Percentiles rank a stretch among this genome's conserved stretches.
phyloP scores from a whole-genome alignment of 2,888 invertebrate species.

The Chloroclysta siterata region DNA sequence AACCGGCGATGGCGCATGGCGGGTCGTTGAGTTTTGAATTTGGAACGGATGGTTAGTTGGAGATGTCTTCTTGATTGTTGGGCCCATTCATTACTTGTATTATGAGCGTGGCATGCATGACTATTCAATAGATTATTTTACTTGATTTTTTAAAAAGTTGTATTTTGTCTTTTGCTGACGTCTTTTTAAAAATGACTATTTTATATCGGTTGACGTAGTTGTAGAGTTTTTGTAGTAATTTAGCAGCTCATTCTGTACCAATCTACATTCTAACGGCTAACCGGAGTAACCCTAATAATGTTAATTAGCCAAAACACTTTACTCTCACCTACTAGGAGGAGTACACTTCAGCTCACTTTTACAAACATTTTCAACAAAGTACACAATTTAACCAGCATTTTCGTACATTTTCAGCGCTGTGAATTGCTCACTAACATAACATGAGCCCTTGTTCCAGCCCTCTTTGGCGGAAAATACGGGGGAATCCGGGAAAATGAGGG shows the following conservation, averaged over 20 bases:
- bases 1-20: conserved; percentile 51
- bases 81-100: conserved; percentile 1
- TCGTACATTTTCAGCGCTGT: conserved; percentile 16
- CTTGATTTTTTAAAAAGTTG: too few species aligned
- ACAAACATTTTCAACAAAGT: conserved; percentile 6
- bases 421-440: conserved; percentile 45
- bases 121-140: too few species aligned
- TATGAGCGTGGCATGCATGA: neutral
- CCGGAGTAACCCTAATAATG: conserved; percentile 13
- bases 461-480: conserved; percentile 47
- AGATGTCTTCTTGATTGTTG: conserved; percentile 27
- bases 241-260: neutral
- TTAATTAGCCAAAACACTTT: conserved; percentile 18
- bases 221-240: neutral
- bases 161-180: too few species aligned
- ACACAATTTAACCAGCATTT: neutral
- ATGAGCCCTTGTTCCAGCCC: conserved; percentile 29
- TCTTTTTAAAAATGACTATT: too few species aligned
- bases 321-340: neutral
- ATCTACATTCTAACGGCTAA: conserved; percentile 5
- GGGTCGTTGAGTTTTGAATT: conserved; percentile 47
- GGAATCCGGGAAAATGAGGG: conserved; percentile 63
- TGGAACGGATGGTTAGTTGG: conserved; percentile 18
- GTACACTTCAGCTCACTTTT: conserved; percentile 16
- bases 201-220: too few species aligned